A percentile compares a stretch with the other conserved stretches of the same genome.
Conservation (phyloP, 2,113 vertebrate species). For the Scytalopus superciliaris region DNA sequence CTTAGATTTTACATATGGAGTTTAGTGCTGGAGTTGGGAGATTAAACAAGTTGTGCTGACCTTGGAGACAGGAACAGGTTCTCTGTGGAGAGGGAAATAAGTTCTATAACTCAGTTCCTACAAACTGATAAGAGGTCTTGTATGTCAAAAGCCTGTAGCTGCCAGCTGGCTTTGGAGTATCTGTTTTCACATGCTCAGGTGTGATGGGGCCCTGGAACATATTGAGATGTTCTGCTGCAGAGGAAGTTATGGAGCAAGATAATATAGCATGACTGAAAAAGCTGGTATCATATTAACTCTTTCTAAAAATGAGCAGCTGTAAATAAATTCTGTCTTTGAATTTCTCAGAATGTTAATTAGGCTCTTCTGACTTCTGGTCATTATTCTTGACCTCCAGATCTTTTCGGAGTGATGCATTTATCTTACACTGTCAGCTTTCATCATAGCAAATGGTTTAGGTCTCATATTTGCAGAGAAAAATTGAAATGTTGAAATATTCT, state of each 20-base stretch:
- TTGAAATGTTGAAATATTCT: neutral
- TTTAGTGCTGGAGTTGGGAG: accelerated
- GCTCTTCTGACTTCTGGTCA: neutral
- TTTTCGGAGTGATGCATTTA: neutral
- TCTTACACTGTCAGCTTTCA: neutral
- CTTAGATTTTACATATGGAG: neutral
- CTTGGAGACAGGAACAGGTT: neutral
- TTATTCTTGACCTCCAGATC: neutral
- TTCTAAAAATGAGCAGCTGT: neutral
- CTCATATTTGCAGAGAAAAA: neutral
- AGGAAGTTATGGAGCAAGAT: neutral
- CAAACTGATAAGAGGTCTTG: neutral
- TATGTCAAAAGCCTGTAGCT: neutral
- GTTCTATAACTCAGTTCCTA: neutral
- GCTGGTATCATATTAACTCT: neutral
- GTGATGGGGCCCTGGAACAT: neutral
- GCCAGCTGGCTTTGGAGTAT: neutral
- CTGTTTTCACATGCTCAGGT: neutral
- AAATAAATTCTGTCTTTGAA: neutral
- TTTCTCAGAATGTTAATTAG: neutral
- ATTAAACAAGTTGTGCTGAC: neutral
- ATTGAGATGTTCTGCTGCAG: neutral
- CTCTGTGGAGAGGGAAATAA: neutral
- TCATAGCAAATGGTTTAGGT: neutral
- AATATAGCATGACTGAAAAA: neutral